Percentiles rank a stretch among this genome's conserved stretches.
Conservation (phyloP, 2,797 vertebrate genomes). For the Brotula barbata region DNA sequence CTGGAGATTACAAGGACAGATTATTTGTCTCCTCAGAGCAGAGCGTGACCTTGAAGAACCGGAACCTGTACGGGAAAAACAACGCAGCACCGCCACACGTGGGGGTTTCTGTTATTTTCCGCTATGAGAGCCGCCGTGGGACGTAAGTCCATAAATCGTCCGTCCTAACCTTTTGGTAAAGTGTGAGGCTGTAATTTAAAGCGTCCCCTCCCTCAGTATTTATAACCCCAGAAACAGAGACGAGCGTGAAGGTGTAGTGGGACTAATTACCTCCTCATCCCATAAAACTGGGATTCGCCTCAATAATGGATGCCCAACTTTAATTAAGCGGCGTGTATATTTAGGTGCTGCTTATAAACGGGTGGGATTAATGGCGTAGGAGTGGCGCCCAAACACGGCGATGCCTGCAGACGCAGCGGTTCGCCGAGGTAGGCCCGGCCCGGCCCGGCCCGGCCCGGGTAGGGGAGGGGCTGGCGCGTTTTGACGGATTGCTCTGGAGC, state of each 20-base stretch:
- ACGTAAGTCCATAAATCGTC: constrained; percentile 62
- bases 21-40: constrained; percentile 63
- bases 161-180: constrained; percentile 64
- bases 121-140: too few relatives aligned
- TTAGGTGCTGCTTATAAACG: constrained; percentile 76
- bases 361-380: constrained; percentile 68
- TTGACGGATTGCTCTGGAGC: constrained; percentile 55
- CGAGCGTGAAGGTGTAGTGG: constrained; percentile 68
- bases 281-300: constrained; percentile 74
- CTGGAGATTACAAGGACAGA: constrained; percentile 62
- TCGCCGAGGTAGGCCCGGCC: constrained; percentile 13
- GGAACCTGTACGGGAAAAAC: too few relatives aligned
- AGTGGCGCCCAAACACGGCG: constrained; percentile 53
- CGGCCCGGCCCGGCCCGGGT: too few relatives aligned
- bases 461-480: constrained; percentile 2
- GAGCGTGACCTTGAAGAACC: constrained; percentile 63
- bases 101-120: too few relatives aligned
- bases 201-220: constrained; percentile 72
- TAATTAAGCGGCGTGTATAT: constrained; percentile 82
- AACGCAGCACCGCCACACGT: too few relatives aligned
- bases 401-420: constrained; percentile 52
- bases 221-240: constrained; percentile 68
- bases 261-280: constrained; percentile 80
- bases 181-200: constrained; percentile 62
- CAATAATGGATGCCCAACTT: constrained; percentile 76